Percentiles rank a stretch among this genome's conserved stretches.
These are phyloP conservation scores for Odontophorus gujanensis DNA, from an alignment of 2,113 vertebrate species.

Conservation along the genomic window DNA sequence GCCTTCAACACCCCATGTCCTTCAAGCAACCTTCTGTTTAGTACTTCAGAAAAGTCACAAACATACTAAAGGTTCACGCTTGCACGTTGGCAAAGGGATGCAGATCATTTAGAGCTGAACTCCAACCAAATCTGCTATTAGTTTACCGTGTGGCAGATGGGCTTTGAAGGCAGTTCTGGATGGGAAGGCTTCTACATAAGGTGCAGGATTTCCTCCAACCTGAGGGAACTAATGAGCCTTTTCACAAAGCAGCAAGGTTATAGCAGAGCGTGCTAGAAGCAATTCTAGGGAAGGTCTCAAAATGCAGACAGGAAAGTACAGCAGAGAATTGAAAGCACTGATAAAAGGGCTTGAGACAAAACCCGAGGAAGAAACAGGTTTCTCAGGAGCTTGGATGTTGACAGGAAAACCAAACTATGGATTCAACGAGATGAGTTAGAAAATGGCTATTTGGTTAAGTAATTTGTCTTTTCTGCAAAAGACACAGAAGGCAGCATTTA, in stretches of 20 bases:
- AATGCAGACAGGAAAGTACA: background rate
- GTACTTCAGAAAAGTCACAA: background rate
- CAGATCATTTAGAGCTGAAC: background rate
- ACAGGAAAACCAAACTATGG: background rate
- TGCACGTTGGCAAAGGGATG: background rate
- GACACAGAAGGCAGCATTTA: background rate
- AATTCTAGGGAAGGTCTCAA: background rate
- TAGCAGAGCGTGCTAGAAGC: background rate
- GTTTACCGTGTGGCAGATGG: background rate
- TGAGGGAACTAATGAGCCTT: background rate
- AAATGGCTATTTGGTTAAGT: background rate
- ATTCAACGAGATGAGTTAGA: background rate
- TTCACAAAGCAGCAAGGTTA: background rate
- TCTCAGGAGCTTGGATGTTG: background rate
- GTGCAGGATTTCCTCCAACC: background rate
- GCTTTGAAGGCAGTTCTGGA: background rate
- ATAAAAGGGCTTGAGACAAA: background rate
- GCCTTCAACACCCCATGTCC: background rate
- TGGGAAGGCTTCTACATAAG: background rate
- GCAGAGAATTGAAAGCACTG: background rate
- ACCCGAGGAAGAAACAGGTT: background rate
- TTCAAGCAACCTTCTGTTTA: background rate
- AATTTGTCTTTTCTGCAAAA: background rate
- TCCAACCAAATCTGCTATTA: background rate
- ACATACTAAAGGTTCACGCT: background rate